A percentile compares a stretch with the other conserved stretches of the same genome.
Conservation (phyloP, 2,888 invertebrate species). For the Beris chalybata region DNA sequence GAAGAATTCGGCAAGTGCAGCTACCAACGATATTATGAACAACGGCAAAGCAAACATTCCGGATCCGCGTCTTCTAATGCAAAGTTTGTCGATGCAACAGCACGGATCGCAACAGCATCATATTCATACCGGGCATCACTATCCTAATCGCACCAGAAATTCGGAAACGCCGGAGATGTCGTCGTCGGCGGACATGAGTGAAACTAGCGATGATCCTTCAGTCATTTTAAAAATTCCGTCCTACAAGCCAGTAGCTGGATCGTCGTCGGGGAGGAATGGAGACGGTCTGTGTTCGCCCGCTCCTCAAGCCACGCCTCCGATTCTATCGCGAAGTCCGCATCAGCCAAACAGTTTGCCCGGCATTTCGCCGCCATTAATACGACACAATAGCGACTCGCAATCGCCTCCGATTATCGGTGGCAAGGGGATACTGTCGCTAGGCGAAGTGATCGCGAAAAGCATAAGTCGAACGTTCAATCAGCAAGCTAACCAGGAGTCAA, state of each 20-base stretch:
- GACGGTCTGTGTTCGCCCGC: conserved; percentile 55
- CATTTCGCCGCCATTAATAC: conserved; percentile 58
- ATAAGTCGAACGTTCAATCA: conserved; percentile 76
- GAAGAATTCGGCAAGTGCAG: conserved; percentile 35
- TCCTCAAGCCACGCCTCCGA: conserved; percentile 44
- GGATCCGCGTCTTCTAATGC: conserved; percentile 47
- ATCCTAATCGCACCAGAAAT: conserved; percentile 51
- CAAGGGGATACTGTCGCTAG: conserved; percentile 68
- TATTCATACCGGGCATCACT: conserved; percentile 41
- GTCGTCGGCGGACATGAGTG: conserved; percentile 52
- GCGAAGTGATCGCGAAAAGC: conserved; percentile 89
- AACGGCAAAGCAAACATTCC: conserved; percentile 44
- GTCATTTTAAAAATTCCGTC: conserved; percentile 93
- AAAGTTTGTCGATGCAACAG: conserved; percentile 46
- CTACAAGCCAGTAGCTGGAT: conserved; percentile 68
- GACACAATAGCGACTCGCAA: conserved; percentile 57
- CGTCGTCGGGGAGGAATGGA: conserved; percentile 56
- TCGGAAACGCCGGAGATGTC: conserved; percentile 59
- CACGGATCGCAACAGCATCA: conserved; percentile 42
- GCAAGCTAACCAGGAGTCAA: conserved; percentile 51
- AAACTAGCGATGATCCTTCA: conserved; percentile 60
- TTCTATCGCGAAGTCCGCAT: conserved; percentile 42
- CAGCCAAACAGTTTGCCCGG: conserved; percentile 48
- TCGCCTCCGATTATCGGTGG: conserved; percentile 60
- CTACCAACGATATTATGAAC: conserved; percentile 43